Percentiles rank a stretch among this genome's conserved stretches.
phyloP scores from a whole-genome alignment of 2,888 invertebrate species.

The Lepidochrysops patricia region DNA sequence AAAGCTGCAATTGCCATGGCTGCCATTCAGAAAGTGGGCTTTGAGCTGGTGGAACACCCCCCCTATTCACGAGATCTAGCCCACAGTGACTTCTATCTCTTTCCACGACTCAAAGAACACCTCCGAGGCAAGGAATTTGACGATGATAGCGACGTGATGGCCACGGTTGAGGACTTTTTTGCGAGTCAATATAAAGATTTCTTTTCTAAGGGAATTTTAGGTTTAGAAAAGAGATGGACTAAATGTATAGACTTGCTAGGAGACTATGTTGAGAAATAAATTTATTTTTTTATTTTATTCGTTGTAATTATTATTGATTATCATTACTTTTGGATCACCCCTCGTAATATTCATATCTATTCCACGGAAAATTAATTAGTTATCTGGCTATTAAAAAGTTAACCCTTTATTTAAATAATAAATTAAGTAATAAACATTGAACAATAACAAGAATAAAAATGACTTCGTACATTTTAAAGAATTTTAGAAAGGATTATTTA shows the following conservation, averaged over 20 bases:
- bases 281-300: too few species aligned
- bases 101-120: slow-evolving; percentile 24
- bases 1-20: slow-evolving; percentile 24
- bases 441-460: neutral
- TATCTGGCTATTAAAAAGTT: too few species aligned
- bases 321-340: too few species aligned
- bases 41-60: slow-evolving; percentile 19
- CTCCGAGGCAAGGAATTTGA: slow-evolving; percentile 20
- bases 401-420: too few species aligned
- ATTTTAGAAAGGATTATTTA: neutral
- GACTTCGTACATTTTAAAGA: neutral
- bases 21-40: slow-evolving; percentile 23
- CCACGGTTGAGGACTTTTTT: slow-evolving; percentile 19
- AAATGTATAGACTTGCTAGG: slow-evolving; percentile 19
- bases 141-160: slow-evolving; percentile 20
- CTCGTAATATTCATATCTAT: too few species aligned
- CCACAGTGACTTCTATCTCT: slow-evolving; percentile 25
- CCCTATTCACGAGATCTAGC: slow-evolving; percentile 24
- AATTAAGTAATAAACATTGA: too few species aligned
- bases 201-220: slow-evolving; percentile 17
- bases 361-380: too few species aligned
- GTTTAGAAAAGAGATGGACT: slow-evolving; percentile 19
- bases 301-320: too few species aligned
- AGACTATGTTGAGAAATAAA: too few species aligned
- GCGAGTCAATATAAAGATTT: slow-evolving; percentile 17